Conservation (phyloP, 2,888 invertebrate species). For the Tenthredo scrophulariae region DNA sequence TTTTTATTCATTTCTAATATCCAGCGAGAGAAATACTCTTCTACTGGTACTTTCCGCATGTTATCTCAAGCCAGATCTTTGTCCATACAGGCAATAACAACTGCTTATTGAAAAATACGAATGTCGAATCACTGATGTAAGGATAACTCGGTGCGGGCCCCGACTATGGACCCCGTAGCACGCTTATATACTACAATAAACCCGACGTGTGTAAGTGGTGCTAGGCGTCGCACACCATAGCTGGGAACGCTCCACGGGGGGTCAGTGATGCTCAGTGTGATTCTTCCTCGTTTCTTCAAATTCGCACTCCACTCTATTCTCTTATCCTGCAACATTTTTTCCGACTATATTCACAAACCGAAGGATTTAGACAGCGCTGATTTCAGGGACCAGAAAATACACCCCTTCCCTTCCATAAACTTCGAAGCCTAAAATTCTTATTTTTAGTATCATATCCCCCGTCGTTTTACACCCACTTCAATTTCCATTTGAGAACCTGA, state of each 20-base stretch:
- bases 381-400: background rate
- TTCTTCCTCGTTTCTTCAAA: background rate
- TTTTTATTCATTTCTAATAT: background rate
- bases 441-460: background rate
- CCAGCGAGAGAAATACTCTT: background rate
- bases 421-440: background rate
- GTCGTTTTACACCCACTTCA: background rate
- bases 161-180: constrained; percentile 21
- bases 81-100: constrained; percentile 63
- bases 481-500: constrained; percentile 70
- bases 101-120: constrained; percentile 68
- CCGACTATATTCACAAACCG: background rate
- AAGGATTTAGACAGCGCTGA: background rate
- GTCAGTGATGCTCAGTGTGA: constrained; percentile 67
- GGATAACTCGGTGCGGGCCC: constrained; percentile 61
- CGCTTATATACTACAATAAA: constrained; percentile 5
- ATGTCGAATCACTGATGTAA: constrained; percentile 67
- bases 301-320: background rate
- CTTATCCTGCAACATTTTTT: background rate
- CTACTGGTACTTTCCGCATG: background rate
- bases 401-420: background rate
- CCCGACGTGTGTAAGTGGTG: constrained; percentile 58
- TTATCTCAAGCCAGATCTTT: constrained; percentile 55
- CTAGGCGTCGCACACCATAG: constrained; percentile 63
- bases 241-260: constrained; percentile 71